phyloP scores from a whole-genome alignment of 2,797 vertebrate genomes.

The Tauraco hartlaubi region DNA sequence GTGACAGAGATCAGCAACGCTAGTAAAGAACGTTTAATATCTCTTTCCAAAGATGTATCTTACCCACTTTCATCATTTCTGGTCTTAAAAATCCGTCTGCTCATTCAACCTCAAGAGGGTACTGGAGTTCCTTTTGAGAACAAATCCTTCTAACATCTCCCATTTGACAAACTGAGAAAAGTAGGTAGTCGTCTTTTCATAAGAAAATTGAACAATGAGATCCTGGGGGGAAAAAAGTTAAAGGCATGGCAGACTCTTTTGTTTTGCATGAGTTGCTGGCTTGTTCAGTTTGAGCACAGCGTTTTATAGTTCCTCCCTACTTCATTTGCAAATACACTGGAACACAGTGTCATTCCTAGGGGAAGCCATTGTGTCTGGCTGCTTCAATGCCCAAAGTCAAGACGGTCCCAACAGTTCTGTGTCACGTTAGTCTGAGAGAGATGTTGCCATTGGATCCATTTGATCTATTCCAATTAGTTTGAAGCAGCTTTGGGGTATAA shows the following conservation, averaged over 20 bases:
- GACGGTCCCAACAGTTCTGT: not conserved
- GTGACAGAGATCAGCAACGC: not conserved
- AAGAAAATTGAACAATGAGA: not conserved
- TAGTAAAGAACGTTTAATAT: not conserved
- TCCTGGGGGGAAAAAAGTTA: not conserved
- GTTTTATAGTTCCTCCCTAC: not conserved
- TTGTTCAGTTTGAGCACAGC: not conserved
- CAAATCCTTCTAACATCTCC: not conserved
- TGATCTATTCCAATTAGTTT: not conserved
- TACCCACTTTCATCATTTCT: not conserved
- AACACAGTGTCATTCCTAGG: not conserved
- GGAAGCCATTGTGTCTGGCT: not conserved
- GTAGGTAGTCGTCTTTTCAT: not conserved
- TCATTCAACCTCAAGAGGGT: slow-evolving; percentile 14
- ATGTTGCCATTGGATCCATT: not conserved
- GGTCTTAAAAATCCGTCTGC: not conserved
- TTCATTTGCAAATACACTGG: not conserved
- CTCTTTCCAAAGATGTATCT: not conserved
- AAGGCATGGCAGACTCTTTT: not conserved
- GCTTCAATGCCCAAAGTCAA: not conserved
- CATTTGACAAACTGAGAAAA: slow-evolving; percentile 1
- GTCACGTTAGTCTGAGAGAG: not conserved
- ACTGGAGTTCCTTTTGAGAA: not conserved
- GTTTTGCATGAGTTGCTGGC: not conserved
- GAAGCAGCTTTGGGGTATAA: not conserved